These are phyloP conservation scores for Acanthopleura granulata DNA, from an alignment of 2,888 invertebrate species.

Conservation along the genomic window DNA sequence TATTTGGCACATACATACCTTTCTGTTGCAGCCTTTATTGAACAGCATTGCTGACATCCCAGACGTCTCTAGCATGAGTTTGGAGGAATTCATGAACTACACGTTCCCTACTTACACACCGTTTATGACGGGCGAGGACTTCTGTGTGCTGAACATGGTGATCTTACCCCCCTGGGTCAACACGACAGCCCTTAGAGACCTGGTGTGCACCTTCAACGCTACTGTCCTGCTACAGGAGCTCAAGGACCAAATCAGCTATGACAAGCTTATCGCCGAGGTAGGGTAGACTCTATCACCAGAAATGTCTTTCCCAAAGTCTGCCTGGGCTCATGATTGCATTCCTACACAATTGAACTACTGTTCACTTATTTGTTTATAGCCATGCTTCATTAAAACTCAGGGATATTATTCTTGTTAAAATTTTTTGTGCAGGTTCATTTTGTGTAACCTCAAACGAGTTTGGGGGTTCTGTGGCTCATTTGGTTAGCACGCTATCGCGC, in stretches of 20 bases:
- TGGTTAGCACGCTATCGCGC: too few relatives aligned
- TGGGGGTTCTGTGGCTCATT: too few relatives aligned
- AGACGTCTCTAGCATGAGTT: not conserved
- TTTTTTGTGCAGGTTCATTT: too few relatives aligned
- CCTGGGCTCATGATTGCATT: too few relatives aligned
- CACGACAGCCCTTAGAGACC: conserved; percentile 17
- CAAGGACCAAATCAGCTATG: conserved; percentile 22
- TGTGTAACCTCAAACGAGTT: too few relatives aligned
- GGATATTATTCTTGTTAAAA: too few relatives aligned
- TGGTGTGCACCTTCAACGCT: conserved; percentile 27
- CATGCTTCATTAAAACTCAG: too few relatives aligned
- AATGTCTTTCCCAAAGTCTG: too few relatives aligned
- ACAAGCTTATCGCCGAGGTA: not conserved
- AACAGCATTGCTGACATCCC: not conserved
- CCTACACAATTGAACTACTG: too few relatives aligned
- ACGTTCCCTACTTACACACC: not conserved
- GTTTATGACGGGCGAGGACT: not conserved
- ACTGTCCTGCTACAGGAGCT: conserved; percentile 22
- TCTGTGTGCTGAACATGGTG: not conserved
- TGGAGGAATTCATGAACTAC: not conserved
- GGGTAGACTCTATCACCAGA: too few relatives aligned
- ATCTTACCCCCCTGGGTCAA: conserved; percentile 18
- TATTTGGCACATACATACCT: not conserved
- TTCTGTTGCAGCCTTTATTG: too few relatives aligned
- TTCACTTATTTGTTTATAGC: too few relatives aligned